A percentile compares a stretch with the other conserved stretches of the same genome.
Evolutionary conservation across 2,888 invertebrate genomes (phyloP).

Genomic region (Lasioglossum morio): DNA sequence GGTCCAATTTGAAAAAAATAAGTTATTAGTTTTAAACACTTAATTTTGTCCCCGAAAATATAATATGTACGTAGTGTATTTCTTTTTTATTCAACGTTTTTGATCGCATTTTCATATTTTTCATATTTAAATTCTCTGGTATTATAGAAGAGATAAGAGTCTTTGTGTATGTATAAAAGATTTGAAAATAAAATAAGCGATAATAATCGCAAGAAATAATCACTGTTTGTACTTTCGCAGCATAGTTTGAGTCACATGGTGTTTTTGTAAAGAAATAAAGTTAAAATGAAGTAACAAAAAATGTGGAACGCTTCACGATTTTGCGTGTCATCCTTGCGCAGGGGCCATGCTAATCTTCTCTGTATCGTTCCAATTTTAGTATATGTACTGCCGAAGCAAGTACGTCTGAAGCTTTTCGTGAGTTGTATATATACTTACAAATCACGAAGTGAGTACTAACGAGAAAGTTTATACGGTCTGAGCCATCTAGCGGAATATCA

Average conservation of each 20-base stretch:
- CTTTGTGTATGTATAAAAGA: neutral
- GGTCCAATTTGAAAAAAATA: too few species aligned
- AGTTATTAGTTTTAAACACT: too few species aligned
- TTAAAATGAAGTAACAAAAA: conserved; percentile 83
- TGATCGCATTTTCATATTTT: too few species aligned
- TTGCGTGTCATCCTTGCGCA: conserved; percentile 97
- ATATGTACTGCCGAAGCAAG: conserved; percentile 92
- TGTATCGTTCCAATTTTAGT: conserved; percentile 97
- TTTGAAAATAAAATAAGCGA: neutral
- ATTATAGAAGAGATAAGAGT: neutral
- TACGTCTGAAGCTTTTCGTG: conserved; percentile 79
- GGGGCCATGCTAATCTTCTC: conserved; percentile 97
- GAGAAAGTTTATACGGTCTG: conserved; percentile 38
- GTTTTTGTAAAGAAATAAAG: neutral
- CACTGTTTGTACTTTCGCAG: too few species aligned
- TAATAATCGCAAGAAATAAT: too few species aligned
- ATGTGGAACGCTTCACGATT: conserved; percentile 96
- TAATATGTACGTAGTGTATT: too few species aligned
- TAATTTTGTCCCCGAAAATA: too few species aligned
- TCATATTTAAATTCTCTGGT: neutral
- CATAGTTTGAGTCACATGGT: too few species aligned
- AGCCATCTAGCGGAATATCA: conserved; percentile 45
- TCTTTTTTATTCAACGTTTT: too few species aligned
- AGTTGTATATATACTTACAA: conserved; percentile 30
- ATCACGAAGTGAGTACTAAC: neutral